Percentiles rank a stretch among this genome's conserved stretches.
phyloP scores from a whole-genome alignment of 2,888 invertebrate species.

The Suillia variegata region DNA sequence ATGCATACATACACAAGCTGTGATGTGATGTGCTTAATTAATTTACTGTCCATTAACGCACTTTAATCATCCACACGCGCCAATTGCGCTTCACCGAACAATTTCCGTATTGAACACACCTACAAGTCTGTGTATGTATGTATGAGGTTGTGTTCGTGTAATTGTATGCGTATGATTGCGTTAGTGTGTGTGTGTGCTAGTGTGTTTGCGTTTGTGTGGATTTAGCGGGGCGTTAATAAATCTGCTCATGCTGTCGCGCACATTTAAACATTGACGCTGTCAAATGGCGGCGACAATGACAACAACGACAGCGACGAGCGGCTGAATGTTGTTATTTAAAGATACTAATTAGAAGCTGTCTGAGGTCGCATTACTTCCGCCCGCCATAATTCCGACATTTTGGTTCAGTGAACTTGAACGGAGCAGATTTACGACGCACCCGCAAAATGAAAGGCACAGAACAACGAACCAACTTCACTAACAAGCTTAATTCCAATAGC shows the following conservation, averaged over 20 bases:
- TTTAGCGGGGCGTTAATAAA: background rate
- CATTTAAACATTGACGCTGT: background rate
- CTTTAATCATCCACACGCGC: slow-evolving; percentile 8
- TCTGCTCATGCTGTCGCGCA: background rate
- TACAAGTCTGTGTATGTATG: background rate
- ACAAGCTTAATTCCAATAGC: background rate
- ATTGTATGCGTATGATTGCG: too few relatives aligned
- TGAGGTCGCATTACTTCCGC: slow-evolving; percentile 23
- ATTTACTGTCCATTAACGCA: slow-evolving; percentile 5
- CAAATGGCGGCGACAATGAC: too few relatives aligned
- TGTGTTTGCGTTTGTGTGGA: background rate
- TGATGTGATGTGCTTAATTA: slow-evolving; percentile 7
- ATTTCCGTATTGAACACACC: background rate
- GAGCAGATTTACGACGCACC: background rate
- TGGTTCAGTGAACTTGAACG: slow-evolving; percentile 17
- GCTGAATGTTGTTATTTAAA: background rate
- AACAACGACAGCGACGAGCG: background rate
- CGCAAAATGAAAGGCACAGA: slow-evolving; percentile 1
- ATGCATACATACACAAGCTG: too few relatives aligned
- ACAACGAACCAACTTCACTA: background rate
- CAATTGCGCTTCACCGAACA: slow-evolving; percentile 6
- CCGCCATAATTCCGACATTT: slow-evolving; percentile 18
- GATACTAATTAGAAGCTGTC: slow-evolving; percentile 17
- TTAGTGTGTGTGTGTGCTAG: too few relatives aligned
- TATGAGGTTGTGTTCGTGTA: too few relatives aligned